A percentile compares a stretch with the other conserved stretches of the same genome.
Conservation (phyloP, 1,140 invertebrate species). For the Atta texana region DNA sequence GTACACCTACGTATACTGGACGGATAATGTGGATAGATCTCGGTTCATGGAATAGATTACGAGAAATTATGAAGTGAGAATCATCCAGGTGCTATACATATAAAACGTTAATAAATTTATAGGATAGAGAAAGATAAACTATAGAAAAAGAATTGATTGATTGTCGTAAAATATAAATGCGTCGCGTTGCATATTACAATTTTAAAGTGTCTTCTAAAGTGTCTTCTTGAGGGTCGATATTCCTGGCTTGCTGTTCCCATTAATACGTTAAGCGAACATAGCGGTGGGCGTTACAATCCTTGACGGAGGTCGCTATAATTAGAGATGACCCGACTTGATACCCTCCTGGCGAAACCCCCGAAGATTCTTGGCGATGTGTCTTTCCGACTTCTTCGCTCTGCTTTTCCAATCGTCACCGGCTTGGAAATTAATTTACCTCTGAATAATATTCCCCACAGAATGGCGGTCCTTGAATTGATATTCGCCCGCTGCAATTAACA, state of each 20-base stretch:
- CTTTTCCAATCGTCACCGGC: constrained; percentile 22
- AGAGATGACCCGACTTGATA: constrained; percentile 73
- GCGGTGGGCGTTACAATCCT: constrained; percentile 52
- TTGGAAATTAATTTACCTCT: constrained; percentile 57
- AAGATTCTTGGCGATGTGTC: constrained; percentile 32
- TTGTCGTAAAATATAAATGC: constrained; percentile 15
- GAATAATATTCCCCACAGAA: constrained; percentile 33
- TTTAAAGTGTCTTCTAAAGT: background rate
- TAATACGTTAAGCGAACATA: constrained; percentile 32
- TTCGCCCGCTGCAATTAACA: constrained; percentile 13
- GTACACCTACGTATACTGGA: background rate
- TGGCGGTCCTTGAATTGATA: constrained; percentile 2
- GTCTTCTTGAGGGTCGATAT: constrained; percentile 33
- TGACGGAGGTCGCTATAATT: constrained; percentile 66
- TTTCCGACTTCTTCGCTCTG: constrained; percentile 39
- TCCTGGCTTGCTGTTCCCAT: constrained; percentile 21
- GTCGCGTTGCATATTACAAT: constrained; percentile 33
- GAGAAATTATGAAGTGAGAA: background rate
- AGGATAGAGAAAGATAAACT: background rate
- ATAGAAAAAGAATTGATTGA: background rate
- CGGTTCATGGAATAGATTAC: background rate
- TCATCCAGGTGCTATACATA: background rate
- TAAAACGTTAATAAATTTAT: constrained; percentile 19
- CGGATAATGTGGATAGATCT: background rate
- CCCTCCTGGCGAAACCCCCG: background rate